phyloP scores from a whole-genome alignment of 2,888 invertebrate genomes.

The Lucinisca nassula region DNA sequence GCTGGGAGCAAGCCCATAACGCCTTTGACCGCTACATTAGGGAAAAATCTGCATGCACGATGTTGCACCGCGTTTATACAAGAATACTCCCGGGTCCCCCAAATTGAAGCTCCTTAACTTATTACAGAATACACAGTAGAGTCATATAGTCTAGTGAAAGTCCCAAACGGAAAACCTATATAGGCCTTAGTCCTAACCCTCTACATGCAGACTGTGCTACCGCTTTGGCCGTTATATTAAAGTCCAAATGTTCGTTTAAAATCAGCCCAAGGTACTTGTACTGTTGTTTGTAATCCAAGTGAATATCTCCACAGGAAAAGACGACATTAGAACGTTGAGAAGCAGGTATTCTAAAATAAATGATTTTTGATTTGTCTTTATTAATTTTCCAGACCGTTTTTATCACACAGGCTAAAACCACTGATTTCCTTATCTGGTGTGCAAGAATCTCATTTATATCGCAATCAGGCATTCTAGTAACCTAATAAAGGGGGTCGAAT shows the following conservation, averaged over 20 bases:
- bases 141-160: conserved; percentile 20
- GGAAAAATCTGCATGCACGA: conserved; percentile 3
- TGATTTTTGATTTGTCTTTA: background rate
- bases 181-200: conserved; percentile 11
- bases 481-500: no score
- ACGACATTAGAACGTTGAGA: background rate
- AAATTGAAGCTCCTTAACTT: conserved; percentile 21
- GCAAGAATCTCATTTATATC: no score
- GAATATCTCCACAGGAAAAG: background rate
- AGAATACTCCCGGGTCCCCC: background rate
- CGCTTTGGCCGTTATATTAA: conserved; percentile 8
- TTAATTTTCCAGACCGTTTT: no score
- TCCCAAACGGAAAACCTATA: background rate
- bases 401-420: no score
- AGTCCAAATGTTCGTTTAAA: conserved; percentile 25
- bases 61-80: conserved; percentile 24
- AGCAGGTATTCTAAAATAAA: background rate
- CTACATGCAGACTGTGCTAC: conserved; percentile 15
- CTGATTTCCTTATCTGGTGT: no score
- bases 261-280: conserved; percentile 15
- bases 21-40: conserved; percentile 11
- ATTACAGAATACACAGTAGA: conserved; percentile 2
- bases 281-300: background rate
- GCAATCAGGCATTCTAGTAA: no score
- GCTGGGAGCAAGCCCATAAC: conserved; percentile 6